phyloP scores from a whole-genome alignment of 2,797 vertebrate genomes.

The Yasuhikotakia modesta region DNA sequence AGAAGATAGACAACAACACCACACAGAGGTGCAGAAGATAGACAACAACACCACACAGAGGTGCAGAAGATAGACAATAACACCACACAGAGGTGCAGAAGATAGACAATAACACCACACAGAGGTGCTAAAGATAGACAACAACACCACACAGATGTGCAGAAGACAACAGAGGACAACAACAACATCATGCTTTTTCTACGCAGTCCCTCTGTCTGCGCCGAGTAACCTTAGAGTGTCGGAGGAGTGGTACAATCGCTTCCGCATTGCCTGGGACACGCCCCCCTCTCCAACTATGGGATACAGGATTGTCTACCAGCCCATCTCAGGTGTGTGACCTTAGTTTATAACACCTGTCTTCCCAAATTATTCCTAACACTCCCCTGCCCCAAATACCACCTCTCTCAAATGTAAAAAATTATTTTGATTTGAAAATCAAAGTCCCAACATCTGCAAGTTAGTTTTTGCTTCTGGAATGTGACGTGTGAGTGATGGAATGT shows the following conservation, averaged over 20 bases:
- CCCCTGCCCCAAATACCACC: not conserved
- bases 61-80: too few relatives aligned
- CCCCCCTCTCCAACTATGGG: constrained; percentile 88
- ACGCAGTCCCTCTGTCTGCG: constrained; percentile 84
- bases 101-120: not conserved
- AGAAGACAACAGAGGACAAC: not conserved
- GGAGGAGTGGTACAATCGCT: constrained; percentile 95
- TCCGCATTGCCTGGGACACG: constrained; percentile 91
- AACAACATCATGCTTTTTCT: not conserved
- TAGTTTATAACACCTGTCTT: not conserved
- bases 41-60: too few relatives aligned
- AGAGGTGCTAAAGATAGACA: not conserved
- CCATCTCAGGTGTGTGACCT: constrained; percentile 78
- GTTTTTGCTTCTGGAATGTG: not conserved
- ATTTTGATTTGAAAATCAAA: too few relatives aligned
- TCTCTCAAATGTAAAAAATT: too few relatives aligned
- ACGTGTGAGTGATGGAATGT: too few relatives aligned
- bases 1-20: too few relatives aligned
- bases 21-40: too few relatives aligned
- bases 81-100: too few relatives aligned
- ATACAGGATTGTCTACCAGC: constrained; percentile 92
- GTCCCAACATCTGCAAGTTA: too few relatives aligned
- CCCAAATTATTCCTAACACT: not conserved
- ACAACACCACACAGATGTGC: not conserved
- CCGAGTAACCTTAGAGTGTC: constrained; percentile 87